Evolutionary conservation across 2,113 vertebrate genomes (phyloP).

Genomic region (Syrmaticus mikado): DNA sequence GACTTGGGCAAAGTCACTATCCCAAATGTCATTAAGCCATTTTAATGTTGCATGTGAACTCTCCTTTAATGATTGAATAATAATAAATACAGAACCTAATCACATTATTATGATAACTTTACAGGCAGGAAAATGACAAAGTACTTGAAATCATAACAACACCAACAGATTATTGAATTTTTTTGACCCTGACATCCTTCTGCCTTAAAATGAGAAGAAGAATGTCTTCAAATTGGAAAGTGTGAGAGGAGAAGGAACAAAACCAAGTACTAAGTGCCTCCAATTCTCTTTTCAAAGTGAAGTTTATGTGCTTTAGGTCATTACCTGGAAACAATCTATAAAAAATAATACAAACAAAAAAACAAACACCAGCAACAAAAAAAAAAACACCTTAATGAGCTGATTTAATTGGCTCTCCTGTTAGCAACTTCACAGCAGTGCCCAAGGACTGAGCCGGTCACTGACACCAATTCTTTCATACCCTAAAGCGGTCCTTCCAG

Average conservation of each 20-base stretch:
- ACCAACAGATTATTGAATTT: not conserved
- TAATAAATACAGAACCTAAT: constrained; percentile 4
- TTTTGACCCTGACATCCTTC: not conserved
- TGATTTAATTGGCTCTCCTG: not conserved
- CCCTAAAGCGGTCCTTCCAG: too few relatives aligned
- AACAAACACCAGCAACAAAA: not conserved
- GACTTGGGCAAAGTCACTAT: not conserved
- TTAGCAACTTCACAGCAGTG: rapidly evolving
- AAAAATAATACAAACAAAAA: not conserved
- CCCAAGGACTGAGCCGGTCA: not conserved
- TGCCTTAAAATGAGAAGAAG: not conserved
- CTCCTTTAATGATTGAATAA: not conserved
- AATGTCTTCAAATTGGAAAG: not conserved
- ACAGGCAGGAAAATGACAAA: not conserved
- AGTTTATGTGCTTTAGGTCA: not conserved
- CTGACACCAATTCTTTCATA: rapidly evolving
- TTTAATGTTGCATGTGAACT: not conserved
- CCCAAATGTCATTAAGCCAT: not conserved
- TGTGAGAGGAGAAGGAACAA: not conserved
- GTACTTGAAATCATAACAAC: not conserved
- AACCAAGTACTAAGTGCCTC: not conserved
- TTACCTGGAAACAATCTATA: rapidly evolving
- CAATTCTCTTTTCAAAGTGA: not conserved
- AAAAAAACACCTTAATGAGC: not conserved
- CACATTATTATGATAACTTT: not conserved